phyloP scores from a whole-genome alignment of 2,888 invertebrate genomes.

The Tineola bisselliella region DNA sequence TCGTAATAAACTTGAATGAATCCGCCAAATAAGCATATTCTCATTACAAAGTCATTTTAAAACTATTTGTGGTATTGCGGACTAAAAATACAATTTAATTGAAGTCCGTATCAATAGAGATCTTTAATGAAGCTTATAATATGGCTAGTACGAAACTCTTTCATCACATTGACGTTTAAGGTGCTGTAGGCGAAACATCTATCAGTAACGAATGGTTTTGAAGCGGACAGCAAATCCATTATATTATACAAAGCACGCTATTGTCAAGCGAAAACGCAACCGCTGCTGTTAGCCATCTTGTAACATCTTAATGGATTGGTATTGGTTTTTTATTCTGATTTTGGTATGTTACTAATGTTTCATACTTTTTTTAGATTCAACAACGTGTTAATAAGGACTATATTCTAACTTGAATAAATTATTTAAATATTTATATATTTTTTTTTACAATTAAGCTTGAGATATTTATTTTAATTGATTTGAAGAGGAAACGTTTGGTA shows the following conservation, averaged over 20 bases:
- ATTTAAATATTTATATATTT: neutral
- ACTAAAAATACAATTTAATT: neutral
- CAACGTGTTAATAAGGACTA: no score
- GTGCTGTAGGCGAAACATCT: neutral
- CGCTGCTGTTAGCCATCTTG: slow-evolving; percentile 21
- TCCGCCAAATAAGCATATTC: neutral
- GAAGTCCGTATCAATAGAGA: neutral
- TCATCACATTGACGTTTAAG: neutral
- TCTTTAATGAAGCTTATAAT: neutral
- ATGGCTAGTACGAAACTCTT: neutral
- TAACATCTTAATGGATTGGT: slow-evolving; percentile 30
- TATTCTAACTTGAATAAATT: no score
- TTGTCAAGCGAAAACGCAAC: slow-evolving; percentile 27
- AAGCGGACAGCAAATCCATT: slow-evolving; percentile 26
- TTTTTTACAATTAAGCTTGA: slow-evolving; percentile 2
- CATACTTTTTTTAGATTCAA: no score
- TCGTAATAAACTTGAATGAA: neutral
- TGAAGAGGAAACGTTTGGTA: slow-evolving; percentile 11
- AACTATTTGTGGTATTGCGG: neutral
- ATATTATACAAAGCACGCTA: slow-evolving; percentile 29
- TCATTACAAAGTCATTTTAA: neutral
- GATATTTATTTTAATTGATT: neutral
- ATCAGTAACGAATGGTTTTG: neutral
- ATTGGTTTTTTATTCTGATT: no score
- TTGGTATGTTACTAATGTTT: no score